Evolutionary conservation across 2,113 vertebrate species (phyloP).

Genomic region (Electrona antarctica): DNA sequence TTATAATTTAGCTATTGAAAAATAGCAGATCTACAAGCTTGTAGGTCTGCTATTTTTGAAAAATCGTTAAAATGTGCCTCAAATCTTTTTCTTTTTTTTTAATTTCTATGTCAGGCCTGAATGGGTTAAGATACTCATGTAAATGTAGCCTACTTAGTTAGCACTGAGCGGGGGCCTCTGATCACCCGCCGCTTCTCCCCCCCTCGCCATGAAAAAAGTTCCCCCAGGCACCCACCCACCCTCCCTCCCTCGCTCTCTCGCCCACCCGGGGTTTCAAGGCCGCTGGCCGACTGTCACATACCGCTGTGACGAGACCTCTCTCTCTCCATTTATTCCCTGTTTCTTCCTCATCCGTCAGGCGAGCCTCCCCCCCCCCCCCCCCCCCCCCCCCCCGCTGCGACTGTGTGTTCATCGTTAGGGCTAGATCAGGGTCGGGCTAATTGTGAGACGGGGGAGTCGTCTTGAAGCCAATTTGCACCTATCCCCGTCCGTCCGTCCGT

Average conservation of each 20-base stretch:
- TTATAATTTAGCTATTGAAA: too few relatives aligned
- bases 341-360: conserved; percentile 41
- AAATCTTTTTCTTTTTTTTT: too few relatives aligned
- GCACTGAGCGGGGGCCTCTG: conserved; percentile 51
- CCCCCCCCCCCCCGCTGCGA: conserved; percentile 49
- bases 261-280: conserved; percentile 73
- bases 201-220: conserved; percentile 54
- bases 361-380: too few relatives aligned
- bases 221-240: conserved; percentile 41
- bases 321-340: not conserved
- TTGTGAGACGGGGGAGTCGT: conserved; percentile 8
- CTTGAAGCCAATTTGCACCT: conserved; percentile 8
- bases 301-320: conserved; percentile 20
- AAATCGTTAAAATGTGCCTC: too few relatives aligned
- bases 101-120: too few relatives aligned
- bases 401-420: conserved; percentile 43
- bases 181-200: conserved; percentile 54
- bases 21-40: too few relatives aligned
- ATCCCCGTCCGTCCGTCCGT: not conserved
- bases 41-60: too few relatives aligned
- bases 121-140: too few relatives aligned
- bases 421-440: conserved; percentile 41
- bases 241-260: conserved; percentile 35
- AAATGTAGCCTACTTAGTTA: too few relatives aligned
- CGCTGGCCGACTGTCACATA: conserved; percentile 59